phyloP scores from a whole-genome alignment of 2,888 invertebrate genomes.

The Pomacea canaliculata region DNA sequence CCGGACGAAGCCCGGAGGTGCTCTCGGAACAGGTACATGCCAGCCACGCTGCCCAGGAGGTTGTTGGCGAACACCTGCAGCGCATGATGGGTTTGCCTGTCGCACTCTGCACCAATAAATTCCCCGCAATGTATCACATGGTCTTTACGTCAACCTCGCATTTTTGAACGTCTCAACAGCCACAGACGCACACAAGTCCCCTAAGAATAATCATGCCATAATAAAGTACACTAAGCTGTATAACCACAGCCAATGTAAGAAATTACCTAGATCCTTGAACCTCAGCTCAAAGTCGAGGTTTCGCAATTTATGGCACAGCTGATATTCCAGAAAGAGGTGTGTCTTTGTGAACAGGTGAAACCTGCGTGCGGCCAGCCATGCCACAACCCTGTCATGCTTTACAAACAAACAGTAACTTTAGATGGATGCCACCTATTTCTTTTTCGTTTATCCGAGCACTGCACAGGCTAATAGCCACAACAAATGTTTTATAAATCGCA shows the following conservation, averaged over 20 bases:
- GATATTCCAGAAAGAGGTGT: constrained; percentile 42
- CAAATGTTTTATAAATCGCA: no score
- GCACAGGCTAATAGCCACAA: no score
- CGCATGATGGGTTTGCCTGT: neutral
- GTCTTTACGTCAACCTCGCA: no score
- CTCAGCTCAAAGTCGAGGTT: constrained; percentile 11
- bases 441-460: no score
- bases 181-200: no score
- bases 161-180: no score
- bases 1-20: constrained; percentile 10
- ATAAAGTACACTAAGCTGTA: no score
- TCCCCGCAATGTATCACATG: no score
- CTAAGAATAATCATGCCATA: no score
- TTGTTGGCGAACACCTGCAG: neutral
- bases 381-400: constrained; percentile 37
- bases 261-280: neutral
- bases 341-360: constrained; percentile 39
- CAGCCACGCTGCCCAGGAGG: constrained; percentile 17
- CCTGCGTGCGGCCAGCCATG: constrained; percentile 41
- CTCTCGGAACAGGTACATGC: constrained; percentile 20
- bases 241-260: neutral
- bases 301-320: constrained; percentile 18
- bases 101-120: neutral
- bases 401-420: constrained; percentile 36
- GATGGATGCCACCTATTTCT: neutral